Evolutionary conservation across 2,797 vertebrate genomes (phyloP).

Genomic region (Allobates femoralis): DNA sequence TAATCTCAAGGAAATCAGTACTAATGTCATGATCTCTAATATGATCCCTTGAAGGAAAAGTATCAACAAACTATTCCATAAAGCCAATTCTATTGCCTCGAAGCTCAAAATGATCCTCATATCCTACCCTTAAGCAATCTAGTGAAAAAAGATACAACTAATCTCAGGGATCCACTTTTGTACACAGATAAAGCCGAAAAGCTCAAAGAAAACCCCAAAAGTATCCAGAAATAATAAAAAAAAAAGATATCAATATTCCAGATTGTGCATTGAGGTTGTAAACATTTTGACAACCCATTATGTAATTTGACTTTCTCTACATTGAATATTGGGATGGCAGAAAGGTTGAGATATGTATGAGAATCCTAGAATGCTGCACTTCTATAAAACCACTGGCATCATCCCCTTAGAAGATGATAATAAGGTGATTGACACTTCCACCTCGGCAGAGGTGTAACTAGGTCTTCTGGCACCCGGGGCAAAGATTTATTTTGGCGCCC

Average conservation of each 20-base stretch:
- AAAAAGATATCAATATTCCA: not conserved
- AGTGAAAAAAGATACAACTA: not conserved
- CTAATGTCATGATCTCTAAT: too few species aligned
- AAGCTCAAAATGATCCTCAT: not conserved
- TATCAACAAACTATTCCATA: not conserved
- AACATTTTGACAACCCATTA: not conserved
- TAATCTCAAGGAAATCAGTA: too few species aligned
- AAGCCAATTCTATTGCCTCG: not conserved
- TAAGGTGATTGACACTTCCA: not conserved
- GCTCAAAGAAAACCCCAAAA: not conserved
- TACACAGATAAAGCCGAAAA: not conserved
- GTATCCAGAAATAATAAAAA: not conserved
- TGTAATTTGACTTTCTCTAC: not conserved
- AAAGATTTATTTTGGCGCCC: too few species aligned
- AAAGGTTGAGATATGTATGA: too few species aligned
- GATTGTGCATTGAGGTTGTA: not conserved
- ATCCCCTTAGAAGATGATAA: too few species aligned
- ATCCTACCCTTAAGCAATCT: slow-evolving; percentile 10
- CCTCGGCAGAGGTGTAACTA: too few species aligned
- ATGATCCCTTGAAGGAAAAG: not conserved
- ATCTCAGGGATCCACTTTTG: not conserved
- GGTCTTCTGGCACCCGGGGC: too few species aligned
- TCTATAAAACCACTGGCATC: too few species aligned
- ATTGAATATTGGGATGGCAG: not conserved
- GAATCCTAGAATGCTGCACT: not conserved